These are phyloP conservation scores for Gonioctena quinquepunctata DNA, from an alignment of 1,140 invertebrate species.

Conservation along the genomic window DNA sequence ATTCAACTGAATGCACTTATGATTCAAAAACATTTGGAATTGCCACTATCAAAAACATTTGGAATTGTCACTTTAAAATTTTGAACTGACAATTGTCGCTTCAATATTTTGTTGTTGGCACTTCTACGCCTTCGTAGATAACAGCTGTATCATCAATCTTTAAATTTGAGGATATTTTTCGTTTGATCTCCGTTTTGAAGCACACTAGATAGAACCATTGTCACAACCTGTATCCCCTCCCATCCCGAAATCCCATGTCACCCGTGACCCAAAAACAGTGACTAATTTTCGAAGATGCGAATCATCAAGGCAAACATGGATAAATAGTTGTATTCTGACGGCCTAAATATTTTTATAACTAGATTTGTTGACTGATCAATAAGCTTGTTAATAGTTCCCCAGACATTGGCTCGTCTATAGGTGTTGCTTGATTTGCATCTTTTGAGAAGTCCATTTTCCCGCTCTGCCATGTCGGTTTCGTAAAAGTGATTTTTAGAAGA, in stretches of 20 bases:
- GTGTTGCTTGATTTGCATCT: background rate
- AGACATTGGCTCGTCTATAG: constrained; percentile 32
- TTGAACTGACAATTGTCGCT: no score
- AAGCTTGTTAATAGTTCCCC: constrained; percentile 41
- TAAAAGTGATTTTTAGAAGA: background rate
- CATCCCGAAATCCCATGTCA: constrained; percentile 7
- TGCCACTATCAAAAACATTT: no score
- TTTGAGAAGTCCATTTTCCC: background rate
- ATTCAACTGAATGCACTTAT: no score
- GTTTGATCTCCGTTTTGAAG: background rate
- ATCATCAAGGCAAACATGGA: constrained; percentile 6
- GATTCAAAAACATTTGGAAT: no score
- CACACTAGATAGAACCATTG: constrained; percentile 23
- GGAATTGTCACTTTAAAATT: no score
- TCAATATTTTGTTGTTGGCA: no score
- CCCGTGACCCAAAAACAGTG: constrained; percentile 26
- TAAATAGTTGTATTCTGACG: constrained; percentile 36
- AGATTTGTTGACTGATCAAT: constrained; percentile 47
- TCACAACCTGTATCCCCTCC: constrained; percentile 30
- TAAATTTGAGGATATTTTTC: constrained; percentile 1
- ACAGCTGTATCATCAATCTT: no score
- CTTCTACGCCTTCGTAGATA: no score
- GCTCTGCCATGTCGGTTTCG: background rate
- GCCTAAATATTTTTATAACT: constrained; percentile 52
- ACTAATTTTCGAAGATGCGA: constrained; percentile 1